phyloP scores from a whole-genome alignment of 1,140 invertebrate genomes.

The Drosophila parabipectinata region DNA sequence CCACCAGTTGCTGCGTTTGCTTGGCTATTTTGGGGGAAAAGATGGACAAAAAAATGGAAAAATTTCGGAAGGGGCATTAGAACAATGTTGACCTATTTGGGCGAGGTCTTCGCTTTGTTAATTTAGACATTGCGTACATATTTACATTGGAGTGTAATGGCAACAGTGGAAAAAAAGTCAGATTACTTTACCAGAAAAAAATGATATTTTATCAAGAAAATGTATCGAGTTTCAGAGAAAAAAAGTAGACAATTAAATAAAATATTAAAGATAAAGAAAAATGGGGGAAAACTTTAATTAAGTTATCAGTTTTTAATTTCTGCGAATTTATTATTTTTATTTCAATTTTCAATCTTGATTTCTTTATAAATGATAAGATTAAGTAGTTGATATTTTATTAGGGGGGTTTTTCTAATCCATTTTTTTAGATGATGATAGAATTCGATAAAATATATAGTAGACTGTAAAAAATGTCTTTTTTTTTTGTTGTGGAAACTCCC shows the following conservation, averaged over 20 bases:
- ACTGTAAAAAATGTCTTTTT: conserved; percentile 33
- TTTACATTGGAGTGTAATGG: conserved; percentile 18
- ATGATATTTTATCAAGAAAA: too few species aligned
- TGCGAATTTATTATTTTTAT: too few species aligned
- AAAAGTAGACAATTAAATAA: too few species aligned
- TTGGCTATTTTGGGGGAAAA: not conserved
- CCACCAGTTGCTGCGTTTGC: conserved; percentile 31
- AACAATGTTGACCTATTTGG: conserved; percentile 35
- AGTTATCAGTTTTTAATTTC: too few species aligned
- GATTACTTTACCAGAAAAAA: not conserved
- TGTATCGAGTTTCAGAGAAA: too few species aligned
- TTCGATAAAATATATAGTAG: too few species aligned
- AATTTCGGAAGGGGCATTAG: conserved; percentile 16
- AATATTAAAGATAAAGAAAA: not conserved
- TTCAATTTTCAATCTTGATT: too few species aligned
- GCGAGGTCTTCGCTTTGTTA: conserved; percentile 37
- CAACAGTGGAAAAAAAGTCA: conserved; percentile 8
- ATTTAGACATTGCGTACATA: conserved; percentile 58
- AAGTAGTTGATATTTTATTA: too few species aligned
- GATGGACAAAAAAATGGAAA: not conserved
- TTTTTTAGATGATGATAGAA: too few species aligned
- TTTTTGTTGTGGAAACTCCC: conserved; percentile 23
- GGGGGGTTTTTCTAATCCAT: too few species aligned
- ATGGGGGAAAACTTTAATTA: too few species aligned
- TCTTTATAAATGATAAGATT: too few species aligned